A percentile compares a stretch with the other conserved stretches of the same genome.
Evolutionary conservation across 2,888 invertebrate genomes (phyloP).

Genomic region (Diploptera punctata): DNA sequence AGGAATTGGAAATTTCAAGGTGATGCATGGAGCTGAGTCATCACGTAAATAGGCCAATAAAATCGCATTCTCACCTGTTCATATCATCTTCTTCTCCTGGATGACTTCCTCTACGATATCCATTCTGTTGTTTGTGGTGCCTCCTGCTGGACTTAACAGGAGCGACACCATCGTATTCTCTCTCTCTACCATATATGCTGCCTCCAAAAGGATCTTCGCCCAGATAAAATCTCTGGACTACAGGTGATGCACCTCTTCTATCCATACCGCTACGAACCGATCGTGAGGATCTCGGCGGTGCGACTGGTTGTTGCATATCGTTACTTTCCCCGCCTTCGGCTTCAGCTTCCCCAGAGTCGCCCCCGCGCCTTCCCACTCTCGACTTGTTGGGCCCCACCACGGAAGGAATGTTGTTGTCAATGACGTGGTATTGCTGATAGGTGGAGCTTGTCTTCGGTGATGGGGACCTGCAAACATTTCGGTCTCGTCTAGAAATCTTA

Average conservation of each 20-base stretch:
- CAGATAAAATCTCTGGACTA: conserved; percentile 75
- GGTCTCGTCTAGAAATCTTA: too few relatives aligned
- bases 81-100: conserved; percentile 42
- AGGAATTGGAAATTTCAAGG: too few relatives aligned
- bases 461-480: conserved; percentile 64
- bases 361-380: conserved; percentile 27
- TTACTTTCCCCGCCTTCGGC: conserved; percentile 31
- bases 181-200: conserved; percentile 83
- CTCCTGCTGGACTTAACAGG: conserved; percentile 55
- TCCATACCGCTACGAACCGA: conserved; percentile 45
- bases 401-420: conserved; percentile 59
- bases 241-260: conserved; percentile 38
- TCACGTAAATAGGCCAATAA: neutral
- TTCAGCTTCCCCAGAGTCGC: neutral
- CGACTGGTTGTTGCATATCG: conserved; percentile 30
- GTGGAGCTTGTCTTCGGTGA: conserved; percentile 55
- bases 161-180: conserved; percentile 77
- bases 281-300: conserved; percentile 41
- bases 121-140: conserved; percentile 49
- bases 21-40: neutral
- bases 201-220: conserved; percentile 87
- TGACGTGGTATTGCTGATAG: conserved; percentile 63
- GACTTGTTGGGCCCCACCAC: conserved; percentile 45
- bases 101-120: conserved; percentile 34
- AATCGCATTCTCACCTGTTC: conserved; percentile 29